These are phyloP conservation scores for Potorous gilbertii DNA, from an alignment of 2,797 vertebrate species.

Conservation along the genomic window DNA sequence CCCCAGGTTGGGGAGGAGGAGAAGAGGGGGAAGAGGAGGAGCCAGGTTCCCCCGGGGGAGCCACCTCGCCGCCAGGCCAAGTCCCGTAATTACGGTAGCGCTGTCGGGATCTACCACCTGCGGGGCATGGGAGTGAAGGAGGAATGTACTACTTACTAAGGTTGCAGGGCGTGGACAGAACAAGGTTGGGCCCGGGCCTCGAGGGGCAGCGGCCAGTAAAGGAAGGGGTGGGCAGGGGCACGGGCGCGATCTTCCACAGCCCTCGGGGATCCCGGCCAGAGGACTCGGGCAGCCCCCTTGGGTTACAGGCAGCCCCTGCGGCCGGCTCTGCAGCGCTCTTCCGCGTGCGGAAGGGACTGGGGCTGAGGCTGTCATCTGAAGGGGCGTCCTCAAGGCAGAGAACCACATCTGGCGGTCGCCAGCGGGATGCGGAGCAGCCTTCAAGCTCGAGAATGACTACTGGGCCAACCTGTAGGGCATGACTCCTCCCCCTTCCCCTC, in stretches of 20 bases:
- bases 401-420: neutral
- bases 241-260: neutral
- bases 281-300: too few species aligned
- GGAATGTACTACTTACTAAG: neutral
- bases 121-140: neutral
- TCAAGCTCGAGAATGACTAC: neutral
- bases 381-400: neutral
- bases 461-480: neutral
- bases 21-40: neutral
- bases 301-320: too few species aligned
- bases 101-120: conserved; percentile 42
- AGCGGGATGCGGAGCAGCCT: neutral
- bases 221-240: neutral
- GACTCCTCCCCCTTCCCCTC: neutral
- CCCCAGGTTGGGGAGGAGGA: neutral
- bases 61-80: neutral
- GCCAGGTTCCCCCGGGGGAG: neutral
- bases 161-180: neutral
- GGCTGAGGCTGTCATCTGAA: neutral
- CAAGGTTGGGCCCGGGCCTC: neutral
- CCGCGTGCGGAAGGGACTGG: neutral
- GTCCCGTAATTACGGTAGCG: neutral
- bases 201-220: neutral
- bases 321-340: too few species aligned
- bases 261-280: neutral